phyloP scores from a whole-genome alignment of 2,888 invertebrate genomes.

The Ctenicera cuprea region DNA sequence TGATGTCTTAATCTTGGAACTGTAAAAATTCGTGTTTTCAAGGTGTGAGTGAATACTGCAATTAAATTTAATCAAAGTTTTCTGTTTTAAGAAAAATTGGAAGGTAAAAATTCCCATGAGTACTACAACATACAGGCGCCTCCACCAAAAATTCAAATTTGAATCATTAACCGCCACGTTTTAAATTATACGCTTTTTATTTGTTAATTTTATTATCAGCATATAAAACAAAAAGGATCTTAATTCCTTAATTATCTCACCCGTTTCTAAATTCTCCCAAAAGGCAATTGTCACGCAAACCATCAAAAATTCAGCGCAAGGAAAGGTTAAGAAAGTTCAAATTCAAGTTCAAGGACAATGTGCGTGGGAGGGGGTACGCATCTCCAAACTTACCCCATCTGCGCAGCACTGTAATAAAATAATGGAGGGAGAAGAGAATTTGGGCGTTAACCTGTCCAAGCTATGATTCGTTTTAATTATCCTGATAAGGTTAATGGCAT shows the following conservation, averaged over 20 bases:
- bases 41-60: no score
- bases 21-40: no score
- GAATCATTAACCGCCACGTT: neutral
- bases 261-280: neutral
- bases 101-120: no score
- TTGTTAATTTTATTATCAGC: no score
- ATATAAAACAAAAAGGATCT: no score
- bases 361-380: conserved; percentile 21
- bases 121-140: neutral
- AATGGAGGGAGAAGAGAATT: conserved; percentile 9
- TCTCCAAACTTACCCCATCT: conserved; percentile 6
- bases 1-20: neutral
- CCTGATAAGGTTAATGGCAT: conserved; percentile 7
- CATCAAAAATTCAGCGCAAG: conserved; percentile 8
- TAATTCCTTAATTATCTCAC: no score
- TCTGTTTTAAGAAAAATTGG: no score
- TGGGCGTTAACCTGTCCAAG: conserved; percentile 15
- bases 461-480: neutral
- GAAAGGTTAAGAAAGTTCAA: conserved; percentile 23
- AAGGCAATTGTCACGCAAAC: neutral
- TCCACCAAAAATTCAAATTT: neutral
- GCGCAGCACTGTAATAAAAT: conserved; percentile 1
- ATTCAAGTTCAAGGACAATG: conserved; percentile 15
- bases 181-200: neutral
- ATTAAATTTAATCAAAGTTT: no score